phyloP scores from a whole-genome alignment of 2,888 invertebrate genomes.

The Drosophila lacicola region DNA sequence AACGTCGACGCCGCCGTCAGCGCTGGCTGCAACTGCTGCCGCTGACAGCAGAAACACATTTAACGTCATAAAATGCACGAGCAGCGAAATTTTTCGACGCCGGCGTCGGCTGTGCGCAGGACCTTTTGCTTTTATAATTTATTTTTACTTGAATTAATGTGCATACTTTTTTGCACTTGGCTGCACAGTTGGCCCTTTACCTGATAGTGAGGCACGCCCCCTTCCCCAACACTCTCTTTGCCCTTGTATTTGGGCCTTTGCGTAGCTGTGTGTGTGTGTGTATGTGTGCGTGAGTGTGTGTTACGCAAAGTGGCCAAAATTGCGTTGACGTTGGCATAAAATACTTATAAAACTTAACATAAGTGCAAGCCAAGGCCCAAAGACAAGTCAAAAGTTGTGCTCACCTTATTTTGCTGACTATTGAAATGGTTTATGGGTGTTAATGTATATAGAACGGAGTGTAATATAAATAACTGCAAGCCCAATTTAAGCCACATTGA shows the following conservation, averaged over 20 bases:
- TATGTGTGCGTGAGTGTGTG: constrained; percentile 35
- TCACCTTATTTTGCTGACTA: neutral
- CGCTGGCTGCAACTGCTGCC: constrained; percentile 65
- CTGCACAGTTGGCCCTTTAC: constrained; percentile 75
- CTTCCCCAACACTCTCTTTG: neutral
- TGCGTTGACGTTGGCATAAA: constrained; percentile 62
- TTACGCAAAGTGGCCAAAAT: constrained; percentile 65
- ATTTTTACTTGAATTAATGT: constrained; percentile 82
- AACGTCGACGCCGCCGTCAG: constrained; percentile 28
- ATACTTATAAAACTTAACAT: constrained; percentile 64
- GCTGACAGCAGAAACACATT: constrained; percentile 82
- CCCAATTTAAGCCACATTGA: too few species aligned
- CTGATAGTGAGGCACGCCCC: constrained; percentile 55
- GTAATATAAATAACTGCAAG: too few species aligned
- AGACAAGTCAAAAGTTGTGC: constrained; percentile 5
- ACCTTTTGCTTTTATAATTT: constrained; percentile 74
- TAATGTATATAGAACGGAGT: too few species aligned
- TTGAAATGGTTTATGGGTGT: too few species aligned
- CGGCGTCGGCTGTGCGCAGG: constrained; percentile 23
- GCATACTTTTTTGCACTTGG: constrained; percentile 79
- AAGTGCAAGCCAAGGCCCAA: constrained; percentile 50
- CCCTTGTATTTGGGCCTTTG: neutral
- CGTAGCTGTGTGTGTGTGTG: neutral
- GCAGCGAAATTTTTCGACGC: constrained; percentile 69
- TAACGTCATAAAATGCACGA: constrained; percentile 80